A percentile compares a stretch with the other conserved stretches of the same genome.
Conservation (phyloP, 2,113 vertebrate species). For the Erythrocercus mccallii region DNA sequence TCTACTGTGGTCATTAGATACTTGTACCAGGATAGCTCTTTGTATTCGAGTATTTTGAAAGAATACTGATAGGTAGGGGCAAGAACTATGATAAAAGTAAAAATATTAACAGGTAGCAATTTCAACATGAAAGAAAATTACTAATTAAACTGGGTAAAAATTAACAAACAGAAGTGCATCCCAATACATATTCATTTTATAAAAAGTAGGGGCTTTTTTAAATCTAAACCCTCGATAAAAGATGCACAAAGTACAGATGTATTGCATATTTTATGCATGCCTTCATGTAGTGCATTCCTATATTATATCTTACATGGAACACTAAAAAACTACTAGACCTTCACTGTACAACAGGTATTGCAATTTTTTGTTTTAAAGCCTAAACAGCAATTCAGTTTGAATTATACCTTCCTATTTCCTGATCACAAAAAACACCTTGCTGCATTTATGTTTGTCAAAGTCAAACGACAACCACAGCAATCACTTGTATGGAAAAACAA, state of each 20-base stretch:
- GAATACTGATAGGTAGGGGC: neutral
- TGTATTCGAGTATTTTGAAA: neutral
- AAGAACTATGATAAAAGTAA: neutral
- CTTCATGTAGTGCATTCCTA: conserved; percentile 63
- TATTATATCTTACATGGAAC: conserved; percentile 35
- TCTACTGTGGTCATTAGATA: neutral
- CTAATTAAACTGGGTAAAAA: conserved; percentile 12
- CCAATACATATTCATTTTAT: neutral
- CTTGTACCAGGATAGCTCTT: neutral
- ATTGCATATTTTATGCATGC: conserved; percentile 66
- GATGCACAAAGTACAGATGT: conserved; percentile 43
- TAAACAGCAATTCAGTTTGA: neutral
- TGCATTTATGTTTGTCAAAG: neutral
- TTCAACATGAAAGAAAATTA: neutral
- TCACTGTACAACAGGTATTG: neutral
- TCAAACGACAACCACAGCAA: neutral
- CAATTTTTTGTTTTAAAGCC: neutral
- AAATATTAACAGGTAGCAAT: neutral
- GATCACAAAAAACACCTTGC: neutral
- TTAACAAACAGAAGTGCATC: neutral
- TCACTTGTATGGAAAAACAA: neutral
- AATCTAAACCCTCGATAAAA: conserved; percentile 24
- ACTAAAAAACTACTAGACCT: conserved; percentile 7
- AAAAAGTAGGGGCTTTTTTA: neutral
- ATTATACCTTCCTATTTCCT: neutral